These are phyloP conservation scores for Spodoptera litura DNA, from an alignment of 1,140 invertebrate genomes.

Conservation along the genomic window DNA sequence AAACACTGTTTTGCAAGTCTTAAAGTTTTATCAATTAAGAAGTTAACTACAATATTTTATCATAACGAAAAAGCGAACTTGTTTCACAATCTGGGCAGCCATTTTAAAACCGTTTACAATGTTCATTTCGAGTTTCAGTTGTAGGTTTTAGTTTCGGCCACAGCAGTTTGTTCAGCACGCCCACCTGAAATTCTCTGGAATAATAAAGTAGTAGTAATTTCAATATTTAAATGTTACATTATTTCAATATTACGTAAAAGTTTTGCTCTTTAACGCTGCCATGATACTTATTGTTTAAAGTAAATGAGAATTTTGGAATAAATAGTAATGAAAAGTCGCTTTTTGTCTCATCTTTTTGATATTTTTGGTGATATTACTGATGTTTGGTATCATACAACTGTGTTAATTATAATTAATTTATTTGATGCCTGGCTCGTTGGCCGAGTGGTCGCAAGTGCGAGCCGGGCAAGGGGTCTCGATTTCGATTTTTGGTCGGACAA, in stretches of 20 bases:
- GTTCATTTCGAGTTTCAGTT: constrained; percentile 7
- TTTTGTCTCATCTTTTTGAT: too few species aligned
- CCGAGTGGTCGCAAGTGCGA: too few species aligned
- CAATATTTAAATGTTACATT: constrained; percentile 7
- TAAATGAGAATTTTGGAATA: too few species aligned
- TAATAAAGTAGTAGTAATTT: constrained; percentile 30
- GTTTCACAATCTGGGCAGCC: background rate
- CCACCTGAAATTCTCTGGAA: constrained; percentile 21
- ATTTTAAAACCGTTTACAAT: constrained; percentile 12
- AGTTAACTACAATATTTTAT: background rate
- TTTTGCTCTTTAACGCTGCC: background rate
- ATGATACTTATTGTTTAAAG: background rate
- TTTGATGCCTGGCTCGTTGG: too few species aligned
- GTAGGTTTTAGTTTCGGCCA: constrained; percentile 9
- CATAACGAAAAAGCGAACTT: background rate
- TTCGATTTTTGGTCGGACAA: too few species aligned
- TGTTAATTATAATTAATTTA: too few species aligned
- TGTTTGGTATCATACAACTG: too few species aligned
- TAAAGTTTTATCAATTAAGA: background rate
- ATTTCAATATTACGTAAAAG: background rate
- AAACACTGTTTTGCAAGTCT: too few species aligned
- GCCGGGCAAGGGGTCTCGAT: too few species aligned
- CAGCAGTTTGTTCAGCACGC: constrained; percentile 19
- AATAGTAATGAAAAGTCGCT: too few species aligned
- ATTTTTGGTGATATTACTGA: too few species aligned